Evolutionary conservation across 2,113 vertebrate species (phyloP), one percentile per base, ranked within the genome.

Genomic region (Pica pica): DNA sequence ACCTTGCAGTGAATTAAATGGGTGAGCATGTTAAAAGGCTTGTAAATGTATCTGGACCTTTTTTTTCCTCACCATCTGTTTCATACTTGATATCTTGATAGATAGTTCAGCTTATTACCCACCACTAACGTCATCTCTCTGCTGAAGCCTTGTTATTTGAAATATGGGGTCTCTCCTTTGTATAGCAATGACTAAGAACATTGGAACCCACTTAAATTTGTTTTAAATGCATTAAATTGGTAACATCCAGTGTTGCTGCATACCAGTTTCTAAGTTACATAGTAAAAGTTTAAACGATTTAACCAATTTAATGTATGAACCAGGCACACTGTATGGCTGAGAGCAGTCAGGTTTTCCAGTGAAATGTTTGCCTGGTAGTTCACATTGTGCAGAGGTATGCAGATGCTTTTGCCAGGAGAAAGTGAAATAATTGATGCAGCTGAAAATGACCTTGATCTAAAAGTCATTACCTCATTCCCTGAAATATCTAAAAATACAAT

Each of bases 381-480:
- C 94, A 92, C 93, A 90, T 96, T 98, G 97, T 75, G 97, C 97
- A 97, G 93, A 97, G 95, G 94, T 97, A 96, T 93, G 95, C 95
- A 96, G 97, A 98, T 94, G 95, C 94, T 94, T 96, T 95, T 97
- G 97, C 97, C 97, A 98, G 96, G 91, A 97, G 93, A 98, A 97
- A 97, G 94, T 96, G 88, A 98, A 97, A 98, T 98, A 98, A 97
- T 94, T 97, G 97, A 98, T 97, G 95, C 96, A 97, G 95, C 96
- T 96, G 91, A 97, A 97, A 98, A 96, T 96, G 94, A 93, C 97
- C 97, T 98, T 98, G 97, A 97, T 97, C 97, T 96, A 96, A 60
- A 98, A 97, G 95, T 97, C 97, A 98, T 98, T 98, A 97, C 95
- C 97, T 97, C 96, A 96, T 98, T 98, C 95, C 89, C 96, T 97